These are phyloP conservation scores for Lepidostoma basale DNA, from an alignment of 1,140 invertebrate species.

Conservation along the genomic window DNA sequence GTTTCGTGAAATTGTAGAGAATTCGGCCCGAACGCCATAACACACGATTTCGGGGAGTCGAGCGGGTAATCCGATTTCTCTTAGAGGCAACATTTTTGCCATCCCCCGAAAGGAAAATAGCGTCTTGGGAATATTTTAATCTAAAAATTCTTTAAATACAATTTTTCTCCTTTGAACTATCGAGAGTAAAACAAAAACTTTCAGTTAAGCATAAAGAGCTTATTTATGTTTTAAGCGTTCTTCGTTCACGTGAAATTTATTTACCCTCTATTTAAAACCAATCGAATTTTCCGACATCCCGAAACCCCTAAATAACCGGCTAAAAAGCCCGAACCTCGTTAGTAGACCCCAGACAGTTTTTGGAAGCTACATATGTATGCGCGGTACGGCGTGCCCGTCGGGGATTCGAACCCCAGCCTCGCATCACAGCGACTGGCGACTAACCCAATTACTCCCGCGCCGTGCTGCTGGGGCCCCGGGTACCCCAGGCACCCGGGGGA, in stretches of 20 bases:
- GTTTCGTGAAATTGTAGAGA: slow-evolving; percentile 13
- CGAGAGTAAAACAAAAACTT: background rate
- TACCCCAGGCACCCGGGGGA: slow-evolving; percentile 34
- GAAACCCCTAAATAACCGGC: slow-evolving; percentile 29
- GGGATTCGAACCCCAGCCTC: slow-evolving; percentile 28
- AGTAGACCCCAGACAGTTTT: slow-evolving; percentile 26
- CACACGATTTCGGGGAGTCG: slow-evolving; percentile 10
- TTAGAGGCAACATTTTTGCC: slow-evolving; percentile 23
- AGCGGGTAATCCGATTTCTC: slow-evolving; percentile 20
- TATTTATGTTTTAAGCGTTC: background rate
- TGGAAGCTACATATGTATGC: slow-evolving; percentile 22
- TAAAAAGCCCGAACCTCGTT: slow-evolving; percentile 30
- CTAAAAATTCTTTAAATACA: background rate
- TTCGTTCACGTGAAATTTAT: background rate
- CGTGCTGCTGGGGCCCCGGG: slow-evolving; percentile 18
- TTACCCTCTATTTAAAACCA: slow-evolving; percentile 6
- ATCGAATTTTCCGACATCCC: slow-evolving; percentile 4
- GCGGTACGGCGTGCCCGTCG: slow-evolving; percentile 16
- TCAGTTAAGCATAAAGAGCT: background rate
- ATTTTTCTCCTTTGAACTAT: background rate
- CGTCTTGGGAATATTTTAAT: slow-evolving; percentile 18
- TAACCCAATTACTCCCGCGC: slow-evolving; percentile 44
- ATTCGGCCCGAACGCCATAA: slow-evolving; percentile 17
- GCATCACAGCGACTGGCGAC: slow-evolving; percentile 29
- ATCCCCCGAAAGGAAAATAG: background rate